These are phyloP conservation scores for Actenoides lindsayi DNA, from an alignment of 2,113 vertebrate species.

Conservation along the genomic window DNA sequence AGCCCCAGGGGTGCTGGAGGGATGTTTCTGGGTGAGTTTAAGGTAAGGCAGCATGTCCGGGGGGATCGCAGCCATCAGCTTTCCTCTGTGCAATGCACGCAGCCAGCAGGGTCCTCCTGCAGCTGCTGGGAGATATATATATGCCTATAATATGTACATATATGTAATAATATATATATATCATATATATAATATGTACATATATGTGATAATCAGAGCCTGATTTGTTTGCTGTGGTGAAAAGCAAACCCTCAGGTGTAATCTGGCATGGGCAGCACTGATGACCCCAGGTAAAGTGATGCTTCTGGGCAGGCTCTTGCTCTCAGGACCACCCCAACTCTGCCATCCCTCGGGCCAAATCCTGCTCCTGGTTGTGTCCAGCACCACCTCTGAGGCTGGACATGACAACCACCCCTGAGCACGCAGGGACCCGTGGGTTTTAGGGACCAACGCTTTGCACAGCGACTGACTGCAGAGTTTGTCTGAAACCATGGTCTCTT, in stretches of 20 bases:
- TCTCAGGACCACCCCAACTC: neutral
- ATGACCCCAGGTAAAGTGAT: neutral
- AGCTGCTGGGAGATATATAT: neutral
- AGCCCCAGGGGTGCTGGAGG: neutral
- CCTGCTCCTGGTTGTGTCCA: neutral
- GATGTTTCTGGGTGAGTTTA: neutral
- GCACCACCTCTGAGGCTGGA: neutral
- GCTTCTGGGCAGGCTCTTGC: neutral
- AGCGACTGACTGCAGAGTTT: neutral
- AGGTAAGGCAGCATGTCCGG: neutral
- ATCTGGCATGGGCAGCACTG: neutral
- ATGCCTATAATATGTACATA: no score
- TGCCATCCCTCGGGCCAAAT: neutral
- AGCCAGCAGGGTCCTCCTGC: neutral
- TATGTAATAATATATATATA: neutral
- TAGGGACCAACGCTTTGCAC: neutral
- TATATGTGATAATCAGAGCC: neutral
- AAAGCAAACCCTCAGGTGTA: neutral
- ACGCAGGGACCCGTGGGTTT: accelerated
- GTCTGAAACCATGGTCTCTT: neutral
- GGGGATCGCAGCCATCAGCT: neutral
- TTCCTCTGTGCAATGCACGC: neutral
- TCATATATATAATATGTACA: no score
- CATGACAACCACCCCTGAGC: neutral
- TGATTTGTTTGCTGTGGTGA: neutral